Percentiles rank a stretch among this genome's conserved stretches.
Conservation (phyloP, 2,888 invertebrate genomes). For the Drosophila prolongata region DNA sequence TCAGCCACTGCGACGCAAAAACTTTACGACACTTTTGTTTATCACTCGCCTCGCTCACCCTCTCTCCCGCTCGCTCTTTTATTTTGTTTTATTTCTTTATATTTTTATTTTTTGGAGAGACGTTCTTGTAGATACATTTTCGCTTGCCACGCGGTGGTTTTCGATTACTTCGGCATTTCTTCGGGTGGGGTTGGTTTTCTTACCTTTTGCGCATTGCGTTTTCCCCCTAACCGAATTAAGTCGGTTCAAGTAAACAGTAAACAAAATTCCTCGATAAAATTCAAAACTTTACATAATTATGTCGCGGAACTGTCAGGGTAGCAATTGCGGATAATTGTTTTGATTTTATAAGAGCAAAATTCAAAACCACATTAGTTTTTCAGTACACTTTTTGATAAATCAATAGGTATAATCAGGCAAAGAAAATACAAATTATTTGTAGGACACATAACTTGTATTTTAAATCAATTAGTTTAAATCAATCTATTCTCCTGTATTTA, state of each 20-base stretch:
- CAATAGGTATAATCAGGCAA: too few relatives aligned
- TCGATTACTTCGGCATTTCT: slow-evolving; percentile 35
- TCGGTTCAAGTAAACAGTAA: slow-evolving; percentile 26
- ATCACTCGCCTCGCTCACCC: slow-evolving; percentile 18
- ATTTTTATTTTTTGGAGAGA: slow-evolving; percentile 22
- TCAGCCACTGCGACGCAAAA: slow-evolving; percentile 73
- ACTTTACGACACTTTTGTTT: slow-evolving; percentile 71
- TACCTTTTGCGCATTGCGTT: slow-evolving; percentile 77
- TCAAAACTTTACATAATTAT: slow-evolving; percentile 2
- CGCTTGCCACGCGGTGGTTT: slow-evolving; percentile 51
- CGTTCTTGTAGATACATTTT: slow-evolving; percentile 73
- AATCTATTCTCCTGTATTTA: too few relatives aligned
- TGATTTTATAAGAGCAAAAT: neutral
- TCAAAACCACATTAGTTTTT: too few relatives aligned
- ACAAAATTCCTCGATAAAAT: slow-evolving; percentile 30
- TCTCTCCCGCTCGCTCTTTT: slow-evolving; percentile 14
- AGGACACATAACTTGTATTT: too few relatives aligned
- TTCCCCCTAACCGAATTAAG: slow-evolving; percentile 22
- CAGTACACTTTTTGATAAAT: too few relatives aligned
- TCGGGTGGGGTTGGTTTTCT: slow-evolving; percentile 46
- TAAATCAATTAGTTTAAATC: too few relatives aligned
- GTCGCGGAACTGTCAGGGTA: neutral
- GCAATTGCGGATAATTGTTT: neutral
- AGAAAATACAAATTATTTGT: too few relatives aligned
- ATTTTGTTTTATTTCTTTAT: slow-evolving; percentile 13